These are phyloP conservation scores for Phocoena phocoena DNA, from an alignment of 2,113 vertebrate species.

Conservation along the genomic window DNA sequence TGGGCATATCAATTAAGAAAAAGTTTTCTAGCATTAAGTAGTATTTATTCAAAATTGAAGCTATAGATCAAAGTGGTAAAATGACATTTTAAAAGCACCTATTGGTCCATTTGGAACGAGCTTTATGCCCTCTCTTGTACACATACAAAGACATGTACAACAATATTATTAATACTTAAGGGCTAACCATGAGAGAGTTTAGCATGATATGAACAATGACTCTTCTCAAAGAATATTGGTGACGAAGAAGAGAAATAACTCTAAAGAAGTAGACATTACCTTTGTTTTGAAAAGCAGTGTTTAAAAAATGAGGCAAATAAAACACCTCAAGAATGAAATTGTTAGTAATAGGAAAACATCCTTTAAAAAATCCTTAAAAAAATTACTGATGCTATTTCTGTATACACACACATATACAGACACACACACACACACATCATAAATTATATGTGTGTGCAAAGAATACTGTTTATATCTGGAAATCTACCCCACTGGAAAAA, in stretches of 20 bases:
- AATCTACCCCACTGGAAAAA: background rate
- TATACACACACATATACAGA: background rate
- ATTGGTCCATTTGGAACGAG: background rate
- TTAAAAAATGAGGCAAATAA: background rate
- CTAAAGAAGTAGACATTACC: background rate
- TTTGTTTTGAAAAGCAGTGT: slow-evolving; percentile 40
- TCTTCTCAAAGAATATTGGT: slow-evolving; percentile 31
- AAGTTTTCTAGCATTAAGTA: background rate
- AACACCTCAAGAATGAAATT: slow-evolving; percentile 25
- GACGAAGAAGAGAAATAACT: background rate
- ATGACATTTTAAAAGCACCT: background rate
- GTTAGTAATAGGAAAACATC: slow-evolving; percentile 28
- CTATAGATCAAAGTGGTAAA: background rate
- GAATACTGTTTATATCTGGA: background rate
- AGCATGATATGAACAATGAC: background rate
- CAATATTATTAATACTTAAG: background rate
- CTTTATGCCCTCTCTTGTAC: background rate
- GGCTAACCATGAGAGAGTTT: background rate
- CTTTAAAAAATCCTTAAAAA: background rate
- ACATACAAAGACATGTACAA: background rate
- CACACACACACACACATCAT: background rate
- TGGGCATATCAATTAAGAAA: background rate
- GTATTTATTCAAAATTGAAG: slow-evolving; percentile 28
- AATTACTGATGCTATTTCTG: background rate
- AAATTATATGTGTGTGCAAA: background rate